Conservation (phyloP, 1,140 invertebrate species). For the Eumeta japonica region DNA sequence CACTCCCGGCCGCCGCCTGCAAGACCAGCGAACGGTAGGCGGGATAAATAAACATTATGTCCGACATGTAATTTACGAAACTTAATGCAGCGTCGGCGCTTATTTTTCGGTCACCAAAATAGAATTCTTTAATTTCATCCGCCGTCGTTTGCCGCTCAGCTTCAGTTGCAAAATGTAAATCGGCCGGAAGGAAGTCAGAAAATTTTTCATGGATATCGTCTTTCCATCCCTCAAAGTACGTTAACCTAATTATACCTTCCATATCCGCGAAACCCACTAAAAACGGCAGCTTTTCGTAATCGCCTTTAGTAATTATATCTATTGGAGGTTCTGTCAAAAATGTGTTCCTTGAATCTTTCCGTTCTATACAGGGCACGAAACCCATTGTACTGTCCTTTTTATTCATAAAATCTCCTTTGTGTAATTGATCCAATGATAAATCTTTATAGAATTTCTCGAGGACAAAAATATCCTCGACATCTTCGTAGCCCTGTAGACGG, state of each 20-base stretch:
- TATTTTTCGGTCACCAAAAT: slow-evolving; percentile 22
- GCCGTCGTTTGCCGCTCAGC: slow-evolving; percentile 19
- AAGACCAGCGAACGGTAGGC: slow-evolving; percentile 19
- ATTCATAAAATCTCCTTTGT: slow-evolving; percentile 10
- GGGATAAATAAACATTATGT: slow-evolving; percentile 23
- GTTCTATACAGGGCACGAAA: slow-evolving; percentile 28
- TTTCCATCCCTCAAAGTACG: slow-evolving; percentile 20
- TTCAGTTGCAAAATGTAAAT: slow-evolving; percentile 24
- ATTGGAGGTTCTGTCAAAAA: slow-evolving; percentile 27
- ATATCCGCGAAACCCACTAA: slow-evolving; percentile 28
- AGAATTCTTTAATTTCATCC: slow-evolving; percentile 24
- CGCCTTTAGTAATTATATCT: slow-evolving; percentile 25
- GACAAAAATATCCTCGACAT: slow-evolving; percentile 18
- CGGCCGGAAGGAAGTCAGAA: slow-evolving; percentile 26
- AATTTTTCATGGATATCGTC: slow-evolving; percentile 30
- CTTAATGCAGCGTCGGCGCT: slow-evolving; percentile 15
- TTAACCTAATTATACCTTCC: slow-evolving; percentile 26
- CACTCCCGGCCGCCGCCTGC: slow-evolving; percentile 23
- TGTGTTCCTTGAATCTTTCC: slow-evolving; percentile 14
- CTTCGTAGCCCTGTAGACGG: slow-evolving; percentile 12
- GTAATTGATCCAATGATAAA: slow-evolving; percentile 15
- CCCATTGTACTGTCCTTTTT: slow-evolving; percentile 15
- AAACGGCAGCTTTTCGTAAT: slow-evolving; percentile 25
- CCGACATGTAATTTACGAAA: slow-evolving; percentile 27
- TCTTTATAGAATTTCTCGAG: slow-evolving; percentile 31